Conservation (phyloP, 2,797 vertebrate species). For the Crocodylus rhombifer region DNA sequence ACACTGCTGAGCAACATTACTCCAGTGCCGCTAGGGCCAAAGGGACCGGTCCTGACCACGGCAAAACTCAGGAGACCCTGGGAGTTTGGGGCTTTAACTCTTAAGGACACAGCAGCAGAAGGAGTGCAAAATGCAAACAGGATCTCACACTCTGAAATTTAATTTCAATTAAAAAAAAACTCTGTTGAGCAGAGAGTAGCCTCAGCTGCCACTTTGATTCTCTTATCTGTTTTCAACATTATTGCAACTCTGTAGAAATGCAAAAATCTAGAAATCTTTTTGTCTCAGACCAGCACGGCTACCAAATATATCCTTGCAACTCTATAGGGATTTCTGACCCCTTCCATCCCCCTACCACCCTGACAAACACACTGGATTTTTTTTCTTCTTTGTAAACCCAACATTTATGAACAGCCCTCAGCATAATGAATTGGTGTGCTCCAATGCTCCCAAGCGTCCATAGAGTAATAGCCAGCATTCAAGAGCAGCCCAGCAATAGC, state of each 20-base stretch:
- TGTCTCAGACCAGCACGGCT: too few species aligned
- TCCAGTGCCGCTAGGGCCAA: neutral
- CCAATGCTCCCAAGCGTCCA: neutral
- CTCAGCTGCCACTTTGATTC: neutral
- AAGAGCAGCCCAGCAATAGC: neutral
- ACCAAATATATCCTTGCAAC: too few species aligned
- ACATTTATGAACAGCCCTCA: neutral
- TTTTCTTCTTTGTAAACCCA: neutral
- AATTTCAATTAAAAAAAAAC: neutral
- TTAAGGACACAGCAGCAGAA: neutral
- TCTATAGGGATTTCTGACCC: too few species aligned
- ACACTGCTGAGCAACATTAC: accelerated
- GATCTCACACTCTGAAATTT: neutral
- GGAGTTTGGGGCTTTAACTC: neutral
- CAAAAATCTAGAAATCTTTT: too few species aligned
- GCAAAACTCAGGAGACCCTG: neutral
- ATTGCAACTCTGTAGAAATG: too few species aligned
- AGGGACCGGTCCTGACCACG: neutral
- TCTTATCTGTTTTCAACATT: neutral
- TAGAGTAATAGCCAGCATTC: neutral
- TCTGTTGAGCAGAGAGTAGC: neutral
- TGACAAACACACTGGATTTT: too few species aligned
- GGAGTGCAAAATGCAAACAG: neutral
- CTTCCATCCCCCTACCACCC: too few species aligned
- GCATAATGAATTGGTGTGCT: neutral